Conservation (phyloP, 2,888 invertebrate species). For the Automeris io region DNA sequence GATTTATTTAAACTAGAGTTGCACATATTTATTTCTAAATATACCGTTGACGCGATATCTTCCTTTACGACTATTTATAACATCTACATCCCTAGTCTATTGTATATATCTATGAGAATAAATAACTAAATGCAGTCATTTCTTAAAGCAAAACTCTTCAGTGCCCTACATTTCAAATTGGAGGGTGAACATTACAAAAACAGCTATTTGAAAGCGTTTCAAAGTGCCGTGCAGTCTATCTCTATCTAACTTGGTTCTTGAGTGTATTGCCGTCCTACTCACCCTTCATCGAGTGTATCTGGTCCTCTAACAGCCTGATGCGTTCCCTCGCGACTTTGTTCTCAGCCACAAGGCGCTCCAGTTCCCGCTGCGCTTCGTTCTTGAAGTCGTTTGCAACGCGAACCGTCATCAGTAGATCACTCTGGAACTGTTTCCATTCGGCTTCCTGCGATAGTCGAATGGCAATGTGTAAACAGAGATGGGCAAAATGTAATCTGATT, state of each 20-base stretch:
- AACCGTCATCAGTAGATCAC: constrained; percentile 93
- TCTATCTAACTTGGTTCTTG: background rate
- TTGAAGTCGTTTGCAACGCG: constrained; percentile 97
- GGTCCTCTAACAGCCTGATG: constrained; percentile 84
- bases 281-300: constrained; percentile 89
- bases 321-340: constrained; percentile 88
- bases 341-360: constrained; percentile 87
- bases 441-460: constrained; percentile 72
- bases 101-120: too few relatives aligned
- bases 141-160: too few relatives aligned
- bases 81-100: too few relatives aligned
- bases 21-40: too few relatives aligned
- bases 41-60: too few relatives aligned
- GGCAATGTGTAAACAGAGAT: background rate
- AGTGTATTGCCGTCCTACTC: constrained; percentile 25
- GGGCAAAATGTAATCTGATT: too few relatives aligned
- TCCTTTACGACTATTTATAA: too few relatives aligned
- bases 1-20: too few relatives aligned
- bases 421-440: constrained; percentile 97
- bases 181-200: too few relatives aligned
- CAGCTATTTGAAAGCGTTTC: background rate
- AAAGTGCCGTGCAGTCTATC: background rate
- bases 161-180: too few relatives aligned
- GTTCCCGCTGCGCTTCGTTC: constrained; percentile 92
- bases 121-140: too few relatives aligned